Conservation (phyloP, 2,888 invertebrate genomes). For the Tenthredo amoena region DNA sequence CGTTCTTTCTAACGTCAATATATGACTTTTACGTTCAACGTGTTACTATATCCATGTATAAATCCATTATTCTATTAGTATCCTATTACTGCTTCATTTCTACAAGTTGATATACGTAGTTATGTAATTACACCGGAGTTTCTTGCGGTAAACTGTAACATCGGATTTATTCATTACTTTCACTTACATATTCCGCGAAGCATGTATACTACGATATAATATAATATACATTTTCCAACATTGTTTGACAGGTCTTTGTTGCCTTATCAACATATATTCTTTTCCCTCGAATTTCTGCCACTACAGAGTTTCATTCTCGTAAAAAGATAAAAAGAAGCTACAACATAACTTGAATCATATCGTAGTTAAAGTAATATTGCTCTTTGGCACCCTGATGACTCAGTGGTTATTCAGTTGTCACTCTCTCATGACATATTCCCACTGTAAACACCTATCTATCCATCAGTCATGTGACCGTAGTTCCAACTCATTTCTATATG, state of each 20-base stretch:
- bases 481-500: constrained; percentile 28
- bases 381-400: constrained; percentile 34
- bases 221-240: background rate
- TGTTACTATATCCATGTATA: background rate
- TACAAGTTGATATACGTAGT: background rate
- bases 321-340: background rate
- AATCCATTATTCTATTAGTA: background rate
- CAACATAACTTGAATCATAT: background rate
- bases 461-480: constrained; percentile 36
- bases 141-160: background rate
- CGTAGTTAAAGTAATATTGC: background rate
- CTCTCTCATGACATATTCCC: constrained; percentile 26
- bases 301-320: background rate
- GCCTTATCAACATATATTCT: background rate
- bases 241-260: background rate
- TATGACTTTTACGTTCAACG: constrained; percentile 4
- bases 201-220: background rate
- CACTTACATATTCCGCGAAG: background rate
- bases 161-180: background rate
- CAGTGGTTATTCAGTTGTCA: constrained; percentile 31
- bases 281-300: background rate
- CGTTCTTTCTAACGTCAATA: constrained; percentile 33
- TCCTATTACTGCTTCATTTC: background rate
- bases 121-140: background rate
- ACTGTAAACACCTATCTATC: constrained; percentile 28